Conservation (phyloP, 2,113 vertebrate species). For the Setophaga coronata region DNA sequence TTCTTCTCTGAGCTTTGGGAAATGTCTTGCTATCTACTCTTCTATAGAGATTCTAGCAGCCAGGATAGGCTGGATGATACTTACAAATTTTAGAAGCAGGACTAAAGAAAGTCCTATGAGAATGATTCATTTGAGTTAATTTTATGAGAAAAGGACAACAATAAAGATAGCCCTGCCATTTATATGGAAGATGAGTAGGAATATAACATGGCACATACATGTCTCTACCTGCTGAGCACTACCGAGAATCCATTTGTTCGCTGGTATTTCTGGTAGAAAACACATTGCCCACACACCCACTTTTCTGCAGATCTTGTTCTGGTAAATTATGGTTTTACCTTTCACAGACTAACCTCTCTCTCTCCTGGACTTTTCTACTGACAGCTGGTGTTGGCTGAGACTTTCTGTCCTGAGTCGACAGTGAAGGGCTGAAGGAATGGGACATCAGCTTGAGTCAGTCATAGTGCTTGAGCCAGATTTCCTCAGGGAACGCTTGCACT, state of each 20-base stretch:
- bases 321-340: not conserved
- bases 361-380: not conserved
- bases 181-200: not conserved
- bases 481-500: not conserved
- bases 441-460: not conserved
- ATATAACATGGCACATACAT: not conserved
- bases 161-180: rapidly evolving
- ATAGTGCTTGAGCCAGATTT: not conserved
- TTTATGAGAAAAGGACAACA: not conserved
- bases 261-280: not conserved
- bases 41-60: not conserved
- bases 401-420: not conserved
- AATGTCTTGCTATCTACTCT: not conserved
- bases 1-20: not conserved
- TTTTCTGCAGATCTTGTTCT: not conserved
- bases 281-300: not conserved
- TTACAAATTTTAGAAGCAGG: not conserved
- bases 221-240: not conserved
- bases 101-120: not conserved
- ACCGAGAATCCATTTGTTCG: rapidly evolving
- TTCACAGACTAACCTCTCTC: not conserved
- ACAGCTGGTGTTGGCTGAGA: not conserved
- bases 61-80: not conserved
- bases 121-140: not conserved
- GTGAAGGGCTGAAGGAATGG: not conserved